Base-by-base conservation (phyloP, 2,888 invertebrate species). In the Pseudeuparius sepicola region DNA sequence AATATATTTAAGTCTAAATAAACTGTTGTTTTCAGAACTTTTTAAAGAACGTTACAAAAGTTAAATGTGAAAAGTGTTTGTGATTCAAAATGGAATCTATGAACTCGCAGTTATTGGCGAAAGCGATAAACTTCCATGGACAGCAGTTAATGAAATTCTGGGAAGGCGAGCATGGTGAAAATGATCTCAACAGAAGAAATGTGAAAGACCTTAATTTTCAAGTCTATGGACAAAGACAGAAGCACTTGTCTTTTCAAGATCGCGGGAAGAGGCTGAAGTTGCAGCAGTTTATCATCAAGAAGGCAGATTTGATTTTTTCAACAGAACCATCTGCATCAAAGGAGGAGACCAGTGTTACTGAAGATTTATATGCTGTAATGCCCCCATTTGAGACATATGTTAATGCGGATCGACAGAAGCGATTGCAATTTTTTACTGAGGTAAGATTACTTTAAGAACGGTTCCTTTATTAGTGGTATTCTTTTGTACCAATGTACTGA, bases 381-480 rank as follows among this genome's bases (percentile, higher is more conserved):
- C 89, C 92, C 41, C 86, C 90, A 0, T 77, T 85, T 61, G 92
- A 92, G 61, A 78, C 77, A 33, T 92, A 85, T 58, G 70, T 87
- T 49, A 78, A 73, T 55, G 76, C 84, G 50, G 87, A 89, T 49
- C 81, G 83, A 51, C 69, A 75, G 11, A 81, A 79, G 37, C 71
- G 85, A 44, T 67, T 81, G 41, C 73, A 81, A 40, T 81, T 86
- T 65, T 86, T 90, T 57, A 78, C 81, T 66, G 77, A 82, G 71
- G 88, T 87, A 67, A 67, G 65, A n/a, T n/a, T n/a, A n/a, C n/a
- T n/a, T n/a, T n/a, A n/a, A n/a, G n/a, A n/a, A n/a, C n/a, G n/a
- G n/a, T n/a, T n/a, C n/a, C n/a, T n/a, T n/a, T n/a, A n/a, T n/a
- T n/a, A n/a, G n/a, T n/a, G n/a, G n/a, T n/a, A n/a, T n/a, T n/a